Evolutionary conservation across 2,888 invertebrate species (phyloP), one percentile per base, ranked within the genome.

Genomic region (Torymus tubicola): DNA sequence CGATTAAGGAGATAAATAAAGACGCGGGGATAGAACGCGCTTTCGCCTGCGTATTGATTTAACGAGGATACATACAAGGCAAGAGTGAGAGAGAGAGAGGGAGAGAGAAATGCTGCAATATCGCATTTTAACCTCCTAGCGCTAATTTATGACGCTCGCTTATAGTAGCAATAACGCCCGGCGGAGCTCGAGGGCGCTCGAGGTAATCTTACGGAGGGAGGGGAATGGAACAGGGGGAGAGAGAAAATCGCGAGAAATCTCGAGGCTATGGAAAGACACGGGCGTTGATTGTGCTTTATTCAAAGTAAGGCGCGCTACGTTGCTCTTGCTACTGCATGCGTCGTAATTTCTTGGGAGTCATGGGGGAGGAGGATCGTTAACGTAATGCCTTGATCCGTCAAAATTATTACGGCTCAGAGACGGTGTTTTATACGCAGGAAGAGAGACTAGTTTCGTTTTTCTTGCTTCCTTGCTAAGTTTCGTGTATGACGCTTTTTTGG

Each of bases 111-210:
- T 13, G 53, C 61, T 31, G 83, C 83, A 85, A 86, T 85, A 86
- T 84, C 80, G 83, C 82, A 82, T 83, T 83, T 83, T 82, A 80
- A 81, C 81, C 72, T 80, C 77, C 77, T 73, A 53, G 55, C 71
- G 80, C 72, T 75, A 82, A 80, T 79, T 82, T 81, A 78, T 79
- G 81, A 84, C 72, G 78, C 81, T 75, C 80, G 83, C 78, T 82
- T 83, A 83, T 85, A 82, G 84, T 83, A 81, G 84, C 84, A 86
- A 86, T 86, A 86, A 86, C 85, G 84, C 84, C 81, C 13, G 16
- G 69, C 58, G 53, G 55, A 60, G 82, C n/a, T 11, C 69, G 63
- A 73, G 82, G 81, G 76, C 80, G 82, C 81, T 84, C 69, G 81
- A 82, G 83, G 84, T 84, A 85, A 85, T 85, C 84, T 85, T 83